Evolutionary conservation across 1,140 invertebrate species (phyloP), one percentile per base, ranked within the genome.

Genomic region (Cataglyphis hispanica): DNA sequence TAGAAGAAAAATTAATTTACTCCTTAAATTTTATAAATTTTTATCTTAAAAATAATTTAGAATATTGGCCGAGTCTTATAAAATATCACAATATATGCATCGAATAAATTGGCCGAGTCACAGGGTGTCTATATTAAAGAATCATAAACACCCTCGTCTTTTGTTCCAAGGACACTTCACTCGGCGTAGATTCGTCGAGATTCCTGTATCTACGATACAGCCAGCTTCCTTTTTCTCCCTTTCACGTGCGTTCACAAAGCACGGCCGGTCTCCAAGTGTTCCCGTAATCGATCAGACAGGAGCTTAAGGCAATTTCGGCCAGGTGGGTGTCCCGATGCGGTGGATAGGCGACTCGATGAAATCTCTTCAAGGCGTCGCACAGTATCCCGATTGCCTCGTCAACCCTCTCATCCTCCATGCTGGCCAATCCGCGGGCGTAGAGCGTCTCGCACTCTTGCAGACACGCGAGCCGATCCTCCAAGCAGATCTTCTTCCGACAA

Each of bases 321-420:
- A 96, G 91, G 27, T 97, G 95, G 0, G 96, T 96, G 66, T 95
- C 95, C 53, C 95, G 94, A 85, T 97, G 96, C 0, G 97, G 97
- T 1, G 96, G 93, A 2, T 92, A 90, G 0, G 96, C 96, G 2
- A 96, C 92, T 88, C 87, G 90, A 64, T 95, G 94, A 89, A 95
- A 95, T 13, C 84, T 91, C 43, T 93, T 91, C 16, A 95, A 83
- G 6, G 93, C 94, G 7, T 95, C 90, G 53, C 95, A 94, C 87
- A 96, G 95, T 46, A 93, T 74, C 75, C 95, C 92, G 13, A 96
- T 95, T 0, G 95, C 96, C 72, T 95, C 95, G 7, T 89, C 74
- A 0, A 93, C 92, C 7, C 94, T 86, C 7, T 96, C 93, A 81
- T 94, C 87, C 3, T 96, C 94, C 93, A 96, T 94, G 0, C 89